Base-by-base conservation (phyloP, 2,888 invertebrate species). In the Aleiodes testaceus region DNA sequence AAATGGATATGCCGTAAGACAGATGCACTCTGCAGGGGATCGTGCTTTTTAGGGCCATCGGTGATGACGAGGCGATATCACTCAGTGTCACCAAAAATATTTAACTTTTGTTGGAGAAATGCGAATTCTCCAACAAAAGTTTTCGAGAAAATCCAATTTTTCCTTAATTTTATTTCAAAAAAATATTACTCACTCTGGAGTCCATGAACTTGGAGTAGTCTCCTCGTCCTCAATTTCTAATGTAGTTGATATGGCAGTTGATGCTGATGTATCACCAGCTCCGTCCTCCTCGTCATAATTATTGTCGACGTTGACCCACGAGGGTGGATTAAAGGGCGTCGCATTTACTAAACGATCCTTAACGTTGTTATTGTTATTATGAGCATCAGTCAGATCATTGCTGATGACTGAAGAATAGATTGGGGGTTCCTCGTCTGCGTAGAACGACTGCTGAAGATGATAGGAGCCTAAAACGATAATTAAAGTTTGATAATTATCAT, bases 311-410 rank as follows among this genome's bases (percentile, higher is more conserved):
- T 77, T 70, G 9, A 83, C 72, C 83, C 83, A 84, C 53, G 30
- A 9, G 2, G 82, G 82, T 4, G 75, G 52, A 0, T 44, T 53
- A 11, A 53, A 75, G 3, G 77, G 75, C n/a, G 72, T 64, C 16
- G 84, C 81, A 11, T 71, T 70, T 0, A 82, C 82, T 69, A 84
- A 75, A 36, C 76, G 80, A 49, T 82, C 82, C 42, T 78, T 81
- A 0, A 75, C 30, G 30, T 75, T 79, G 16, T 77, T 72, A 16
- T 80, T 80, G 3, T 82, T 78, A 22, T 75, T 78, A 16, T 59
- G 36, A 2, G 36, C 7, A 9, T 36, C 36, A 36, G 9, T 36
- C 9, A 36, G 36, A 36, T 36, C 42, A 12, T 16, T 59, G 14
- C 16, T 12, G 3, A 75, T 72, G 5, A 73, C 74, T 36, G 75